Base-by-base conservation (phyloP, 1,140 invertebrate genomes). In the Capitella teleta region DNA sequence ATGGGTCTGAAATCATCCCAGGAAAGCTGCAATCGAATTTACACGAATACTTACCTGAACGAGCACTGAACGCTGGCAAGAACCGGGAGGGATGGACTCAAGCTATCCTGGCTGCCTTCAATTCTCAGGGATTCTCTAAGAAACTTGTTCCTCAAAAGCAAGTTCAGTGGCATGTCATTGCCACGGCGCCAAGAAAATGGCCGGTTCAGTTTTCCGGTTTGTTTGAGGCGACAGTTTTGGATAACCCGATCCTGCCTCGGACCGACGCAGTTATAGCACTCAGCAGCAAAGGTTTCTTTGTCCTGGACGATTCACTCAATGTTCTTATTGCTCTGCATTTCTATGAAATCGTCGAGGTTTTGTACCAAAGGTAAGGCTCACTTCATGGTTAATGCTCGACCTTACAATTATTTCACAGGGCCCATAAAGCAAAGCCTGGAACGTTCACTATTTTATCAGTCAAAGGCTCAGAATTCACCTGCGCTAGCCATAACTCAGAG, bases 321-420 rank as follows among this genome's bases (percentile, higher is more conserved):
- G 48, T 61, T 19, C 51, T 58, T 28, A 37, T 58, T 28, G 57
- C 54, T 12, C 30, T 63, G 1, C 46, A 51, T 3, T 64, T 57
- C 47, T 50, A 55, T 28, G 63, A 66, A 44, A 57, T 66, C 14
- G 49, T 57, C 4, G 45, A 57, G 14, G 45, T 61, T 8, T 44
- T 45, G 12, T 58, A 56, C 44, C 52, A 55, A 16, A 60, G 60
- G 63, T 64, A 37, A 24, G 38, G 21, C 38, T 34, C 32, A 34
- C 10, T 12, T 12, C 32, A 1, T 34, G 10, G 32, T 34, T 34
- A 1, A 1, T 16, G 16, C 16, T 10, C 32, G 16, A 12, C 93
- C 88, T 78, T 90, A 93, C 73, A 21, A 6, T 19, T 16, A 8
- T 40, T 19, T 40, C 38, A 8, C n/a, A 51, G 50, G 43, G 25